These are phyloP conservation scores for Ectropis crepuscularia DNA, from an alignment of 2,888 invertebrate genomes.

Conservation along the genomic window DNA sequence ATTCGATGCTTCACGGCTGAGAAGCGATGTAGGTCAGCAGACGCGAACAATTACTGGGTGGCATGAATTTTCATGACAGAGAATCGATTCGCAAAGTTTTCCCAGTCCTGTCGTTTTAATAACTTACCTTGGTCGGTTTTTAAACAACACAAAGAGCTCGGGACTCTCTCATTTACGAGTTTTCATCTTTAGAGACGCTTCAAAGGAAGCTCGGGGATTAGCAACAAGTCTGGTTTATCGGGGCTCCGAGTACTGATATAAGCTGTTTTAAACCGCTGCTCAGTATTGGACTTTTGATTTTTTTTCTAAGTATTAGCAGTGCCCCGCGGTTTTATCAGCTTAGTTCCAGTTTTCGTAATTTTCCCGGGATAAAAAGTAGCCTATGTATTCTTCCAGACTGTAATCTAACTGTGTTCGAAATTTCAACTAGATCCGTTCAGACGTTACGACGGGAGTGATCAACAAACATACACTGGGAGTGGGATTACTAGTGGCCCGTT, in stretches of 20 bases:
- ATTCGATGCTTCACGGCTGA: slow-evolving; percentile 51
- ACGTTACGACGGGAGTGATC: no score
- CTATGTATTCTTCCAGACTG: no score
- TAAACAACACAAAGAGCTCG: slow-evolving; percentile 25
- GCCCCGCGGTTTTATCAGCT: no score
- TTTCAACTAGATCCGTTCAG: no score
- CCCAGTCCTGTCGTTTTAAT: slow-evolving; percentile 29
- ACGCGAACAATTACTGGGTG: slow-evolving; percentile 50
- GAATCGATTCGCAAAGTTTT: slow-evolving; percentile 40
- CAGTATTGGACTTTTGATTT: slow-evolving; percentile 18
- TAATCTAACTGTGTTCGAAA: no score
- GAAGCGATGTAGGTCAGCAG: slow-evolving; percentile 55
- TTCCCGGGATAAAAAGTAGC: no score
- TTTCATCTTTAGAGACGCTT: slow-evolving; percentile 17
- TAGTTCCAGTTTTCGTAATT: no score
- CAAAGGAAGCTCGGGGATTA: slow-evolving; percentile 14
- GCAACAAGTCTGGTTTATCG: slow-evolving; percentile 36
- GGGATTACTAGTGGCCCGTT: no score
- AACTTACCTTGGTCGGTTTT: slow-evolving; percentile 29
- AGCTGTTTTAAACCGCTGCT: no score
- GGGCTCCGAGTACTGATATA: slow-evolving; percentile 3
- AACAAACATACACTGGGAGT: no score
- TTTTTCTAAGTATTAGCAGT: no score
- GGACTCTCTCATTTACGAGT: slow-evolving; percentile 15
- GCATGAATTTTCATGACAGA: slow-evolving; percentile 42